These are phyloP conservation scores for Sicus ferrugineus DNA, from an alignment of 2,888 invertebrate genomes.

Conservation along the genomic window DNA sequence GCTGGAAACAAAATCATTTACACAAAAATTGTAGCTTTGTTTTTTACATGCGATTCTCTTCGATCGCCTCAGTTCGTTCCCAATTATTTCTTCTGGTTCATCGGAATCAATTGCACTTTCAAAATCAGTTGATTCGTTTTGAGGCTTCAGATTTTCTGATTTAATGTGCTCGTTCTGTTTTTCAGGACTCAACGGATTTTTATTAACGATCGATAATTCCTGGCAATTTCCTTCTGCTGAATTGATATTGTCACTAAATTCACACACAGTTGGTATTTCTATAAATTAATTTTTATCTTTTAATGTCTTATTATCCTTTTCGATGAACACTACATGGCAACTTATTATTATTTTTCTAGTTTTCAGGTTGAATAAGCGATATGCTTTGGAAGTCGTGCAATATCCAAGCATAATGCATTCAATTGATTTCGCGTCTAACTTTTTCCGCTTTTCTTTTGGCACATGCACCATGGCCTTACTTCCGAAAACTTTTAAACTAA, in stretches of 20 bases:
- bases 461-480: not conserved
- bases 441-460: constrained; percentile 4
- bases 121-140: not conserved
- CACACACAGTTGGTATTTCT: not conserved
- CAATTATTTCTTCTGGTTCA: not conserved
- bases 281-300: not conserved
- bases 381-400: not conserved
- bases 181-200: not conserved
- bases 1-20: constrained; percentile 1
- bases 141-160: not conserved
- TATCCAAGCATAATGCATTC: constrained; percentile 1
- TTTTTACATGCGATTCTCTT: constrained; percentile 6
- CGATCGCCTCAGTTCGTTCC: not conserved
- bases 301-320: not conserved
- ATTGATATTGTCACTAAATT: not conserved
- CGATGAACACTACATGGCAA: not conserved
- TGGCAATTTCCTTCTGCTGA: not conserved
- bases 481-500: no score
- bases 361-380: not conserved
- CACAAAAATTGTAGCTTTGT: constrained; percentile 8
- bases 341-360: not conserved
- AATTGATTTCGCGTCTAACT: not conserved
- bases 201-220: not conserved
- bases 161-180: not conserved
- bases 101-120: not conserved